phyloP scores from a whole-genome alignment of 2,888 invertebrate species.

The Xylota segnis region DNA sequence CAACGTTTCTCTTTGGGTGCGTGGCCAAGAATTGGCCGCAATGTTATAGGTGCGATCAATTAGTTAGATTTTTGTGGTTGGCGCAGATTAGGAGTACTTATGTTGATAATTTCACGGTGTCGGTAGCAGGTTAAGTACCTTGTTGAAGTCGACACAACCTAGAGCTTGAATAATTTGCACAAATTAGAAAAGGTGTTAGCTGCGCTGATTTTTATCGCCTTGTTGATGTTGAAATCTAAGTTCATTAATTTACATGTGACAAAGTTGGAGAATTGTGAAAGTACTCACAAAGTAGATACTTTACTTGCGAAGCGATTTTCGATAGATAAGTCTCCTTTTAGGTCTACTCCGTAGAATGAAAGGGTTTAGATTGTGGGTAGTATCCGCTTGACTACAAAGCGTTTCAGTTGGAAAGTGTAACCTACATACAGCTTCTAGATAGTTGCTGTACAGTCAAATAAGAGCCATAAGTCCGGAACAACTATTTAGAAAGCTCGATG shows the following conservation, averaged over 20 bases:
- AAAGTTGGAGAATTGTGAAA: background rate
- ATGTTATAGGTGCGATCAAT: conserved; percentile 25
- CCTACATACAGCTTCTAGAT: too few relatives aligned
- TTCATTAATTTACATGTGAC: conserved; percentile 27
- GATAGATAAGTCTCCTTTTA: background rate
- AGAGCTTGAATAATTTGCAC: conserved; percentile 36
- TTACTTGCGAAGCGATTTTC: background rate
- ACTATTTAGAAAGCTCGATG: too few relatives aligned
- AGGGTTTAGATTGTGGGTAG: background rate
- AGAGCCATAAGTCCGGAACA: too few relatives aligned
- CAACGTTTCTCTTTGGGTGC: conserved; percentile 36
- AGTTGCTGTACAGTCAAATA: too few relatives aligned
- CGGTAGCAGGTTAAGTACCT: conserved; percentile 44
- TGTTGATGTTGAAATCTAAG: conserved; percentile 45
- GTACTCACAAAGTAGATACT: background rate
- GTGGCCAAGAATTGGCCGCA: conserved; percentile 24
- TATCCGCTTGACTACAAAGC: too few relatives aligned
- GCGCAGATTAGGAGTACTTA: conserved; percentile 31
- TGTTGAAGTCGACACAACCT: conserved; percentile 5
- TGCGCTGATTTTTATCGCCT: conserved; percentile 32
- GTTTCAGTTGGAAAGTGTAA: too few relatives aligned
- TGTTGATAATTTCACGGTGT: conserved; percentile 37
- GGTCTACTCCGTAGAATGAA: background rate
- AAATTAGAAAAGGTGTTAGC: conserved; percentile 54
- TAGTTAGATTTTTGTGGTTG: conserved; percentile 56